phyloP scores from a whole-genome alignment of 1,140 invertebrate species.

The Drosophila tani region DNA sequence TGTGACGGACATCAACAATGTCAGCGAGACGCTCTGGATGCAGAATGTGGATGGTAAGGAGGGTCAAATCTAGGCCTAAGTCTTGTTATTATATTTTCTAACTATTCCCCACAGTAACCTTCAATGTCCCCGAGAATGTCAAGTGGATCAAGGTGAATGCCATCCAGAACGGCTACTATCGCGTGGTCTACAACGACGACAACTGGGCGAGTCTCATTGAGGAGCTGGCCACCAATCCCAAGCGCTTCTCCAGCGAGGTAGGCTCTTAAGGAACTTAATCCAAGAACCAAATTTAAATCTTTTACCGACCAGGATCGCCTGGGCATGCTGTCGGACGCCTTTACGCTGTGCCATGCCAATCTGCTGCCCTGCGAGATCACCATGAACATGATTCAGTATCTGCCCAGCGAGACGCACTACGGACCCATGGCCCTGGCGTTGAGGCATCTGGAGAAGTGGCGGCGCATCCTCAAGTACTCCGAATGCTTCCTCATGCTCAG shows the following conservation, averaged over 20 bases:
- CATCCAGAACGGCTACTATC: slow-evolving; percentile 94
- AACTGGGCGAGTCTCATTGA: slow-evolving; percentile 91
- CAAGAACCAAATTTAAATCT: rapidly evolving
- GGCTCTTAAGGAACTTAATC: no score
- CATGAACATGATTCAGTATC: slow-evolving; percentile 89
- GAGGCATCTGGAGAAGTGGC: slow-evolving; percentile 89
- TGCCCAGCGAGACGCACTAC: slow-evolving; percentile 90
- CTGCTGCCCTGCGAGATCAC: slow-evolving; percentile 89
- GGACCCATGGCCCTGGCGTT: slow-evolving; percentile 91
- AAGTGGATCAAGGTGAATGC: slow-evolving; percentile 95
- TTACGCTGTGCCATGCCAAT: slow-evolving; percentile 90
- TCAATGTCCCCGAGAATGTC: slow-evolving; percentile 87
- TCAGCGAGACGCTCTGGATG: slow-evolving; percentile 81
- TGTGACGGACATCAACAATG: slow-evolving; percentile 80
- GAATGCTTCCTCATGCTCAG: slow-evolving; percentile 88
- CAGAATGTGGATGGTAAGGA: slow-evolving; percentile 75
- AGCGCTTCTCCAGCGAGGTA: slow-evolving; percentile 87
- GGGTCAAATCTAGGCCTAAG: no score
- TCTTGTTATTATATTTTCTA: no score
- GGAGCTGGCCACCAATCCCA: slow-evolving; percentile 89
- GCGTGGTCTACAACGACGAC: slow-evolving; percentile 92
- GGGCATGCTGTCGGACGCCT: slow-evolving; percentile 90
- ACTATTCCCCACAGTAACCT: slow-evolving; percentile 87
- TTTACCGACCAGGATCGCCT: slow-evolving; percentile 87
- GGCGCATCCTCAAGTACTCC: slow-evolving; percentile 89